phyloP scores from a whole-genome alignment of 2,888 invertebrate genomes.

The Andrena bicolor region DNA sequence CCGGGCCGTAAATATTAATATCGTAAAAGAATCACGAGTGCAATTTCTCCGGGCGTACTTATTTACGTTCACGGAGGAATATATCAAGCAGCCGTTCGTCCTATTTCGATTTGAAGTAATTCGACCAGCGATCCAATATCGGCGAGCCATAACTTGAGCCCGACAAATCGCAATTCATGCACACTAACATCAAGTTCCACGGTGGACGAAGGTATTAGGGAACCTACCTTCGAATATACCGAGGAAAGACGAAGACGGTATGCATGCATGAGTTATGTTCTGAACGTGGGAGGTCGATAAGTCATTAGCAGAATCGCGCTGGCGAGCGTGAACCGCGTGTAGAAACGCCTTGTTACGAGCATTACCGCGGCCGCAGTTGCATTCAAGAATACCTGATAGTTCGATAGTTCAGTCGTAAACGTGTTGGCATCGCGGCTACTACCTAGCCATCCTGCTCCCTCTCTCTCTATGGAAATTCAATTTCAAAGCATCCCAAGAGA shows the following conservation, averaged over 20 bases:
- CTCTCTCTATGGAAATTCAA: slow-evolving; percentile 12
- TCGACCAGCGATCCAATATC: slow-evolving; percentile 57
- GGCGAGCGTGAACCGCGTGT: slow-evolving; percentile 31
- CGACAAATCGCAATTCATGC: slow-evolving; percentile 64
- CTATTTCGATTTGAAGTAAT: slow-evolving; percentile 60
- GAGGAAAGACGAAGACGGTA: slow-evolving; percentile 53
- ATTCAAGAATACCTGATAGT: slow-evolving; percentile 40
- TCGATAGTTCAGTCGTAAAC: slow-evolving; percentile 37
- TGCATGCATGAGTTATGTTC: slow-evolving; percentile 58
- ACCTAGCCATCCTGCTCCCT: background rate
- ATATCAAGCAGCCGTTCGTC: slow-evolving; percentile 26
- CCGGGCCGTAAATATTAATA: slow-evolving; percentile 42
- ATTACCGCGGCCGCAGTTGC: slow-evolving; percentile 8
- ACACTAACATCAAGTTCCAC: slow-evolving; percentile 20
- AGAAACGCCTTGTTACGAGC: slow-evolving; percentile 34
- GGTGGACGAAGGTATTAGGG: slow-evolving; percentile 50
- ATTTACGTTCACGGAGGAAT: slow-evolving; percentile 21
- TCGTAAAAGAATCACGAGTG: slow-evolving; percentile 30
- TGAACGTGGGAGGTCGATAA: slow-evolving; percentile 56
- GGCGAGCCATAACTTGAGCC: slow-evolving; percentile 55
- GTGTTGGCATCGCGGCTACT: background rate
- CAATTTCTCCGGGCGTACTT: slow-evolving; percentile 30
- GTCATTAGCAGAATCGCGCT: slow-evolving; percentile 62
- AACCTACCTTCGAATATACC: slow-evolving; percentile 52
- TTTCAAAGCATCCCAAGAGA: background rate